These are phyloP conservation scores for Allacma fusca DNA, from an alignment of 2,888 invertebrate species.

Conservation along the genomic window DNA sequence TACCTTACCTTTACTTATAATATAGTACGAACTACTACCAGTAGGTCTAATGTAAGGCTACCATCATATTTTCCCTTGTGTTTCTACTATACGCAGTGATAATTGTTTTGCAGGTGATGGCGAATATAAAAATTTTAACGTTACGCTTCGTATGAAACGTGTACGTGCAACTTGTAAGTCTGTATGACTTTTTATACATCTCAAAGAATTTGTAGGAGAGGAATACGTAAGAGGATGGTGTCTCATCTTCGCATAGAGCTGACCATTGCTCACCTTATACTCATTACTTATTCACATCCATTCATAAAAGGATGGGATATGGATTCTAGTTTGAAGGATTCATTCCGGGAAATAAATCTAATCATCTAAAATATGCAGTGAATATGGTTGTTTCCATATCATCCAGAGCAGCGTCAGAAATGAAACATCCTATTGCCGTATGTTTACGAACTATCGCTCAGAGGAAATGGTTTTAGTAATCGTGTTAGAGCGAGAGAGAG, in stretches of 20 bases:
- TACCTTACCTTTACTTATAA: no score
- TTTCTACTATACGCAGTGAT: not conserved
- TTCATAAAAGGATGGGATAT: no score
- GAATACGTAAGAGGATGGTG: no score
- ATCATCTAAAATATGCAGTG: not conserved
- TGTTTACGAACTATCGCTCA: not conserved
- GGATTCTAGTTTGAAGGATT: no score
- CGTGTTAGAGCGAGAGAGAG: not conserved
- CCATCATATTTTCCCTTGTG: not conserved
- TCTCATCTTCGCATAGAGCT: not conserved
- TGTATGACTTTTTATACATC: no score
- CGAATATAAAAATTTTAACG: not conserved
- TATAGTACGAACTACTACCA: no score
- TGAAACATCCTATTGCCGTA: not conserved
- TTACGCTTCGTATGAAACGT: no score
- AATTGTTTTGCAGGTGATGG: constrained; percentile 4
- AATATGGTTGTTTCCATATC: not conserved
- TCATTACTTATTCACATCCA: not conserved
- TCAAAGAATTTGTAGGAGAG: no score
- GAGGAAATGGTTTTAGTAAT: constrained; percentile 13
- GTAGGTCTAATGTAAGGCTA: no score
- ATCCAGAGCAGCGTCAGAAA: not conserved
- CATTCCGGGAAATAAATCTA: no score
- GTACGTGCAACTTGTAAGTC: no score
- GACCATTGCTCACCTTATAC: constrained; percentile 13